phyloP scores from a whole-genome alignment of 2,888 invertebrate genomes.

The Drosophila paramelanica region DNA sequence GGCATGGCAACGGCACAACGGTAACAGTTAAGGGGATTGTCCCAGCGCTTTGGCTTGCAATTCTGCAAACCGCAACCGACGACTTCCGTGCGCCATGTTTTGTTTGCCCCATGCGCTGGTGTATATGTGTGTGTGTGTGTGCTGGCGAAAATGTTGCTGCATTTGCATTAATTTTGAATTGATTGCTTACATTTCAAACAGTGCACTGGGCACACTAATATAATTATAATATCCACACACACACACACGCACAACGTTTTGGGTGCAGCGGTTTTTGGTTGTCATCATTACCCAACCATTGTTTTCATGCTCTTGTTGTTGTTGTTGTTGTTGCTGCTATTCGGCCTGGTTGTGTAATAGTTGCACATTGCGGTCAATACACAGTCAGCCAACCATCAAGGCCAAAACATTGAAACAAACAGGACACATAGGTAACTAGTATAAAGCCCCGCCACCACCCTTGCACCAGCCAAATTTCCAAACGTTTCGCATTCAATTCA shows the following conservation, averaged over 20 bases:
- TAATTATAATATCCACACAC: slow-evolving; percentile 74
- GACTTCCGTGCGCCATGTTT: slow-evolving; percentile 77
- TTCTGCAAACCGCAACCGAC: slow-evolving; percentile 70
- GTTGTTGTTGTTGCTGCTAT: slow-evolving; percentile 34
- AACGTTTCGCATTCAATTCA: slow-evolving; percentile 33
- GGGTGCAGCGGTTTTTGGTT: slow-evolving; percentile 69
- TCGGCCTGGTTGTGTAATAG: slow-evolving; percentile 33
- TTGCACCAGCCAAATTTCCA: slow-evolving; percentile 6
- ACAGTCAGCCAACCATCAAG: slow-evolving; percentile 62
- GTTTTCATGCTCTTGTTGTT: slow-evolving; percentile 49
- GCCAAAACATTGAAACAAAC: slow-evolving; percentile 48
- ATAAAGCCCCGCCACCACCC: neutral
- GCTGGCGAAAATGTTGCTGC: slow-evolving; percentile 69
- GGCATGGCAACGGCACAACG: slow-evolving; percentile 52
- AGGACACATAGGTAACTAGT: slow-evolving; percentile 20
- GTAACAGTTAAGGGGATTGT: slow-evolving; percentile 29
- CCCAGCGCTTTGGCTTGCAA: slow-evolving; percentile 53
- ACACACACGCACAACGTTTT: slow-evolving; percentile 34
- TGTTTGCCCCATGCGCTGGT: slow-evolving; percentile 58
- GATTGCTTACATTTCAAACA: slow-evolving; percentile 77
- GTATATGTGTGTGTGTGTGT: slow-evolving; percentile 11
- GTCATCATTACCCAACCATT: slow-evolving; percentile 81
- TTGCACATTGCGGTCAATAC: slow-evolving; percentile 67
- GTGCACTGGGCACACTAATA: slow-evolving; percentile 67
- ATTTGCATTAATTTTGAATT: slow-evolving; percentile 82